phyloP scores from a whole-genome alignment of 2,888 invertebrate genomes.

The Stegana nigrithorax region DNA sequence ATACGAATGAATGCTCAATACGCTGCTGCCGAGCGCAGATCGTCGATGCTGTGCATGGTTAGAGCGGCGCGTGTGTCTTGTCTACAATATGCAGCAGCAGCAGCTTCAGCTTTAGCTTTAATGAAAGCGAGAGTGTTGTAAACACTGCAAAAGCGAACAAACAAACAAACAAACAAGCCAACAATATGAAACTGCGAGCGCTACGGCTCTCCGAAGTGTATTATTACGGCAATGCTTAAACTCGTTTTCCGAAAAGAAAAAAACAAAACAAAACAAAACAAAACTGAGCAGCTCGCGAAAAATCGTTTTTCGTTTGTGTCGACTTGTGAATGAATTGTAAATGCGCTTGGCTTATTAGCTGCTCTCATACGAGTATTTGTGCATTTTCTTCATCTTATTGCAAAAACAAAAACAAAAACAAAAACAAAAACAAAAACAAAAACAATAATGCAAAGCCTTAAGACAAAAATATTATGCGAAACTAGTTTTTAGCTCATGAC shows the following conservation, averaged over 20 bases:
- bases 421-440: not conserved
- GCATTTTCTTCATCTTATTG: not conserved
- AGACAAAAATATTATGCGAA: not conserved
- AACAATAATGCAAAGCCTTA: not conserved
- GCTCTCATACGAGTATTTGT: not conserved
- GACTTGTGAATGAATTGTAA: slow-evolving; percentile 16
- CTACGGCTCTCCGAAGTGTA: not conserved
- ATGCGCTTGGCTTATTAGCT: not conserved
- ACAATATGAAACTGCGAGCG: not conserved
- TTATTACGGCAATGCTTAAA: not conserved
- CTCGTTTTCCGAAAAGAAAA: not conserved
- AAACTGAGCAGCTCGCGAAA: not conserved
- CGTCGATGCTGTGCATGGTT: no score
- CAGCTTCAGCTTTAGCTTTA: not conserved
- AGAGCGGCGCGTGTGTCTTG: no score
- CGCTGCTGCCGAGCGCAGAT: not conserved
- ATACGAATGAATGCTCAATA: no score
- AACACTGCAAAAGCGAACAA: slow-evolving; percentile 23
- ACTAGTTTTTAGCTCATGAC: slow-evolving; percentile 11
- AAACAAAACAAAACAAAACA: not conserved
- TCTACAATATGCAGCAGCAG: not conserved
- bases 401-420: not conserved
- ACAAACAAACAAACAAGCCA: slow-evolving; percentile 37
- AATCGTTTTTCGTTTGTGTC: not conserved
- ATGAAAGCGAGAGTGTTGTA: slow-evolving; percentile 47